Base-by-base conservation (phyloP, 2,797 vertebrate genomes). In the Steatocranus sp. region DNA sequence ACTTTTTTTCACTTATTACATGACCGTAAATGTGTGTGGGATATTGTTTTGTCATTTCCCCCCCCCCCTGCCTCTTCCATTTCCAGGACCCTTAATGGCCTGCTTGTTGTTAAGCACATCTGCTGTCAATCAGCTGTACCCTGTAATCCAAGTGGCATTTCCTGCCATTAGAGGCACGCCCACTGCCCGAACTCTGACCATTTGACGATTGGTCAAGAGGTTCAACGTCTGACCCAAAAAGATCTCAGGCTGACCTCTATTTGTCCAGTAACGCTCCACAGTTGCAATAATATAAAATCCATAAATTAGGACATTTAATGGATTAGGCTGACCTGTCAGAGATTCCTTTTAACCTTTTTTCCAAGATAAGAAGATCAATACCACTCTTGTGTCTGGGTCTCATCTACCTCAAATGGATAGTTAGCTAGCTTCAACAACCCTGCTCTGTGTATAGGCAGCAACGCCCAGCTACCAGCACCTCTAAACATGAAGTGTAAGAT, bases 61-160 rank as follows among this genome's bases (percentile, higher is more conserved):
- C 10, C 54, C 74, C 53, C 9, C 61, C 74, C 56, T 11, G 34
- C 53, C 75, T 11, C 53, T 51, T 82, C 51, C 30, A 83, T 86
- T 93, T 92, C 83, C 87, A 92, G 80, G 91, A 93, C 81, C 77
- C 63, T 83, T 86, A 86, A 90, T 81, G 83, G 86, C 85, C 81
- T 76, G 61, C 84, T 94, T 83, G 93, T 94, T 86, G 89, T 96
- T 94, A 94, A 95, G 89, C 93, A 95, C 95, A 96, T 96, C 95
- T 96, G 95, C 94, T 94, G 95, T 96, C 95, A 95, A 95, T 96
- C 94, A 93, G 88, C 73, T 78, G 79, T 83, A 90, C 92, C 89
- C 88, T 88, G 88, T 95, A 95, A 96, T 95, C 85, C 91, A 87
- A 89, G 85, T 93, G 95, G 95, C 86, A 96, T 96, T 96, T 96